Evolutionary conservation across 2,888 invertebrate genomes (phyloP).

Genomic region (Erebia epiphron): DNA sequence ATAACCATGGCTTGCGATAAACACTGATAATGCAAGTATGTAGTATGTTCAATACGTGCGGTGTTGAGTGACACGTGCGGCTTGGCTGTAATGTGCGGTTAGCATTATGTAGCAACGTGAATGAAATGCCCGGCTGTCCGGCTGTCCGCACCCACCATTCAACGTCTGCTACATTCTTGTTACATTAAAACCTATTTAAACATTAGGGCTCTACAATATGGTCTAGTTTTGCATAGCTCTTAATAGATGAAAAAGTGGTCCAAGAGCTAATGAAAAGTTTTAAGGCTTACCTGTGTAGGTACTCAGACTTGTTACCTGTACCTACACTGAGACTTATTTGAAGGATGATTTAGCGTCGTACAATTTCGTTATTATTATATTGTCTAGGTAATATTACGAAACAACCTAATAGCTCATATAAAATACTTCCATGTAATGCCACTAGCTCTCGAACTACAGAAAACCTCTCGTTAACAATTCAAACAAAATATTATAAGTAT

Average conservation of each 20-base stretch:
- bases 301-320: no score
- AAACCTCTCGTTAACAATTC: conserved; percentile 64
- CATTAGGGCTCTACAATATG: conserved; percentile 18
- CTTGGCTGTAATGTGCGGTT: neutral
- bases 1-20: no score
- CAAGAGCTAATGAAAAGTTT: neutral
- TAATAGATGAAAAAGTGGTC: conserved; percentile 36
- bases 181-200: neutral
- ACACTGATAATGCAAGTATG: neutral
- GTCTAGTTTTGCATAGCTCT: conserved; percentile 29
- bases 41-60: neutral
- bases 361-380: no score
- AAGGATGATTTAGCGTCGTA: neutral
- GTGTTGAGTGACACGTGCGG: neutral
- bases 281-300: neutral
- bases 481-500: conserved; percentile 61
- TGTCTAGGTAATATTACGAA: no score
- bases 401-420: no score
- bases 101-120: conserved; percentile 59
- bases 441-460: neutral
- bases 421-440: neutral
- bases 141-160: conserved; percentile 60
- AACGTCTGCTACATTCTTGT: conserved; percentile 47
- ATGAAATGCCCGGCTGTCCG: conserved; percentile 55
- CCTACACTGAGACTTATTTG: no score